Evolutionary conservation across 2,888 invertebrate species (phyloP).

Genomic region (Crossocerus cetratus): DNA sequence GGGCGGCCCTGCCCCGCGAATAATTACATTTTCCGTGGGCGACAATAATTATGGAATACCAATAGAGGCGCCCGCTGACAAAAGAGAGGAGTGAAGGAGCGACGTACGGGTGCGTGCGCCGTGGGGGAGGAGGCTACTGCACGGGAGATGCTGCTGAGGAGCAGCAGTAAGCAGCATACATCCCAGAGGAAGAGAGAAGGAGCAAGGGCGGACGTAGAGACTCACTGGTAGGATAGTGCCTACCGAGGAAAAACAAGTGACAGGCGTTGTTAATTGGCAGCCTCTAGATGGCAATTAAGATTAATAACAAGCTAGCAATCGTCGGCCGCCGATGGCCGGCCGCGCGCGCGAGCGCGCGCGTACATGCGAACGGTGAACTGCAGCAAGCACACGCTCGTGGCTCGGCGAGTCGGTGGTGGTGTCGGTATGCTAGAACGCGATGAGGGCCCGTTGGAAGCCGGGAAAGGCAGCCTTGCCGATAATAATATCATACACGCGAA

Average conservation of each 20-base stretch:
- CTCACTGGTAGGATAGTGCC: conserved; percentile 49
- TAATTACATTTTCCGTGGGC: conserved; percentile 57
- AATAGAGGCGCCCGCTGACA: conserved; percentile 39
- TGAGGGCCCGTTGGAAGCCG: conserved; percentile 32
- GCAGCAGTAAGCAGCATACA: conserved; percentile 8
- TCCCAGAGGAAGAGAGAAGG: conserved; percentile 4
- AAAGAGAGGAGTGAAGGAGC: conserved; percentile 17
- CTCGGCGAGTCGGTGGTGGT: not conserved
- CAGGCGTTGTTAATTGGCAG: conserved; percentile 75
- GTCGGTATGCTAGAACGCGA: conserved; percentile 16
- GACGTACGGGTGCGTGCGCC: not conserved
- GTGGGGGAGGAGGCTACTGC: conserved; percentile 5
- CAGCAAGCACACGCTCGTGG: not conserved
- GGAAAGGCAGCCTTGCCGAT: conserved; percentile 33
- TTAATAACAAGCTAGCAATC: conserved; percentile 72
- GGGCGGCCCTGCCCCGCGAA: conserved; percentile 30
- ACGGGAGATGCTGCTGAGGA: conserved; percentile 23
- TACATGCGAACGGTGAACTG: conserved; percentile 6
- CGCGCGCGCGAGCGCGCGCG: conserved; percentile 15
- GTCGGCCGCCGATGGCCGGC: conserved; percentile 53
- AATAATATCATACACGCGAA: conserved; percentile 46
- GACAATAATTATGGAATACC: conserved; percentile 66
- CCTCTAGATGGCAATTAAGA: conserved; percentile 74
- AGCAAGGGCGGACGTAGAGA: conserved; percentile 13
- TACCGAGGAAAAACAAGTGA: conserved; percentile 68